A percentile compares a stretch with the other conserved stretches of the same genome.
Evolutionary conservation across 2,888 invertebrate species (phyloP).

Genomic region (Scaptodrosophila latifasciaeformis): DNA sequence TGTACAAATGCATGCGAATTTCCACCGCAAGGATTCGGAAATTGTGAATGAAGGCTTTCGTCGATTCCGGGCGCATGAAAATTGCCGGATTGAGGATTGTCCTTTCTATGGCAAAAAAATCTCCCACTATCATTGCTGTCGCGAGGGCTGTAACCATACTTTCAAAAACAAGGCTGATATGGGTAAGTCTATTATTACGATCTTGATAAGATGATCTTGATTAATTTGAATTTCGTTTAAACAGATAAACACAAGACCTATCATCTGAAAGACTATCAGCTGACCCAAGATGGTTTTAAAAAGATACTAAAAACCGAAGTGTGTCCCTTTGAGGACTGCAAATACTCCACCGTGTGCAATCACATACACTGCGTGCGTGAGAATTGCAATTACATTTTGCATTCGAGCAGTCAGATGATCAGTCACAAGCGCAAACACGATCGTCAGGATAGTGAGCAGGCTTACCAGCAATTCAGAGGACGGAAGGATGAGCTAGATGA

Average conservation of each 20-base stretch:
- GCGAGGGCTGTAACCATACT: constrained; percentile 93
- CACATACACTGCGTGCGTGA: constrained; percentile 98
- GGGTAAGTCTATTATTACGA: too few relatives aligned
- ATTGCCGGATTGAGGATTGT: constrained; percentile 93
- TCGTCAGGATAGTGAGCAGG: constrained; percentile 89
- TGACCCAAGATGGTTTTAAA: constrained; percentile 97
- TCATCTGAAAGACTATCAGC: constrained; percentile 97
- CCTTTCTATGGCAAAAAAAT: constrained; percentile 95
- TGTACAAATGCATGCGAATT: constrained; percentile 99
- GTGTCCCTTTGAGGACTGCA: constrained; percentile 93
- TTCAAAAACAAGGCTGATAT: constrained; percentile 99
- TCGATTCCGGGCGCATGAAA: constrained; percentile 95
- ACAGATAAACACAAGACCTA: constrained; percentile 99
- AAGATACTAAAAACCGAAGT: constrained; percentile 98
- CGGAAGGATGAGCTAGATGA: constrained; percentile 59
- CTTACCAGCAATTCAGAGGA: constrained; percentile 71
- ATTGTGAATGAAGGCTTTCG: constrained; percentile 99
- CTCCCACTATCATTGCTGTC: constrained; percentile 97
- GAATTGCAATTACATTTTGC: constrained; percentile 95
- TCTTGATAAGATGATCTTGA: too few relatives aligned
- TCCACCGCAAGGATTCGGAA: constrained; percentile 97
- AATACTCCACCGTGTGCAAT: constrained; percentile 96
- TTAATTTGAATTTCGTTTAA: neutral
- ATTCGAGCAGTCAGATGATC: constrained; percentile 96
- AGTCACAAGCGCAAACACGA: constrained; percentile 99